Conservation (phyloP, 2,888 invertebrate genomes). For the Cyclophora albipunctata region DNA sequence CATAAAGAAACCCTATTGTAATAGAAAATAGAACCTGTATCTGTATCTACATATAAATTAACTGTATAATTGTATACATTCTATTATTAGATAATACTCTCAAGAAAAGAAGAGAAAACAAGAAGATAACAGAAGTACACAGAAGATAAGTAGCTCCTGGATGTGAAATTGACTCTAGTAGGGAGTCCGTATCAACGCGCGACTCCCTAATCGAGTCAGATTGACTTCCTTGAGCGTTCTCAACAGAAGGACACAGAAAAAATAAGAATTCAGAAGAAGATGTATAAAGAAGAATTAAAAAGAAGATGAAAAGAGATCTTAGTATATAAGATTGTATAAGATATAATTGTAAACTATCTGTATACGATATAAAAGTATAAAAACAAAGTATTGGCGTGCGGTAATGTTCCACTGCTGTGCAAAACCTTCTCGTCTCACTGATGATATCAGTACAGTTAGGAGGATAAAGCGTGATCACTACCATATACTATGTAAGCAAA, state of each 20-base stretch:
- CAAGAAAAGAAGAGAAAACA: constrained; percentile 20
- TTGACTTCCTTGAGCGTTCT: constrained; percentile 90
- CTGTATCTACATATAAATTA: no score
- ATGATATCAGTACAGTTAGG: no score
- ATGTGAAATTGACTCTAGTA: constrained; percentile 99
- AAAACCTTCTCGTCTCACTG: no score
- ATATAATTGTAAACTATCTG: no score
- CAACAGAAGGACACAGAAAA: constrained; percentile 32
- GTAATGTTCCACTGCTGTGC: no score
- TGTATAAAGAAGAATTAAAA: constrained; percentile 6
- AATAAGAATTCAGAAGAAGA: constrained; percentile 2
- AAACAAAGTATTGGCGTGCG: no score
- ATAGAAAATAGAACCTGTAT: no score
- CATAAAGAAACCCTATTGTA: no score
- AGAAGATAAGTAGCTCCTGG: constrained; percentile 73
- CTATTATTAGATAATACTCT: neutral
- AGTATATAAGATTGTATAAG: no score
- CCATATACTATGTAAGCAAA: no score
- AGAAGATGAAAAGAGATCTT: neutral
- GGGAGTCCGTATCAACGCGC: constrained; percentile 93
- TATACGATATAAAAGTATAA: no score
- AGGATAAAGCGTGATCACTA: no score
- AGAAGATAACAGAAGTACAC: constrained; percentile 21
- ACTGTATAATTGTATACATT: neutral
- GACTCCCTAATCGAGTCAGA: constrained; percentile 99